phyloP scores from a whole-genome alignment of 2,888 invertebrate species.

The Drepanosiphum platanoidis region DNA sequence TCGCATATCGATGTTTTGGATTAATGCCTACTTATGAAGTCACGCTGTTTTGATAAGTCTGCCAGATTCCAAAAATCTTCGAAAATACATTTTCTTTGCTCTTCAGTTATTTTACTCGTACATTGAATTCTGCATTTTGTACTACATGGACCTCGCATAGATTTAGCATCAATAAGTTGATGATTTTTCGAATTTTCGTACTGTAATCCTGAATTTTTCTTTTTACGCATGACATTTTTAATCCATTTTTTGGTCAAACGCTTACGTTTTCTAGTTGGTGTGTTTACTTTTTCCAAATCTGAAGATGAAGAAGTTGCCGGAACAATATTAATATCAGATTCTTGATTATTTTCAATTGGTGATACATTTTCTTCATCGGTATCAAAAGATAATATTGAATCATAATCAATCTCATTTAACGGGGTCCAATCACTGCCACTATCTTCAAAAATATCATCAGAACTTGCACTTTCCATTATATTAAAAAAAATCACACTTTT shows the following conservation, averaged over 20 bases:
- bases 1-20: constrained; percentile 36
- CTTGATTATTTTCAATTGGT: neutral
- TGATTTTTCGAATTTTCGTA: too few relatives aligned
- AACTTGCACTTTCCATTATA: constrained; percentile 24
- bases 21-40: too few relatives aligned
- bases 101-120: too few relatives aligned
- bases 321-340: constrained; percentile 17
- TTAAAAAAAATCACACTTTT: constrained; percentile 16
- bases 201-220: too few relatives aligned
- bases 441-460: constrained; percentile 15
- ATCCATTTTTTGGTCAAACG: constrained; percentile 1
- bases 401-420: constrained; percentile 21
- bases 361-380: constrained; percentile 36
- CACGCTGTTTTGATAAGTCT: too few relatives aligned
- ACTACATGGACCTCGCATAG: too few relatives aligned
- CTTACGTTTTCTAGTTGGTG: constrained; percentile 4
- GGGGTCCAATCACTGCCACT: constrained; percentile 30
- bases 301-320: neutral
- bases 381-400: constrained; percentile 18
- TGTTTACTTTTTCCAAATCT: constrained; percentile 26
- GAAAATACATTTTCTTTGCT: too few relatives aligned
- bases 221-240: too few relatives aligned
- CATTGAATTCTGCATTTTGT: too few relatives aligned
- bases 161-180: too few relatives aligned
- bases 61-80: too few relatives aligned